Conservation (phyloP, 2,888 invertebrate species). For the Diaprepes abbreviatus region DNA sequence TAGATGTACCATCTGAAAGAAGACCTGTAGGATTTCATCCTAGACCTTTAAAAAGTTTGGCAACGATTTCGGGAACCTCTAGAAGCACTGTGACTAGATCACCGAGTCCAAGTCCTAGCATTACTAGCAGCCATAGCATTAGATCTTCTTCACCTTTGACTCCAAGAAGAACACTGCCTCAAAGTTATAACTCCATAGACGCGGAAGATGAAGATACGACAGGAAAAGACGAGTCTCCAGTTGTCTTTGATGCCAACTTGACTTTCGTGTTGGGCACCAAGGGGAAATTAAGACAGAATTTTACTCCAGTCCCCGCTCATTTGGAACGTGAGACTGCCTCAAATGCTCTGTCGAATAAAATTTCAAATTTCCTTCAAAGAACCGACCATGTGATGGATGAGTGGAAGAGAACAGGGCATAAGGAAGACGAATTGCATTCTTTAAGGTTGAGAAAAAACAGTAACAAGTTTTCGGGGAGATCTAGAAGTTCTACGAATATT, state of each 20-base stretch:
- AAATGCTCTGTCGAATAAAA: constrained; percentile 80
- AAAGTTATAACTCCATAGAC: constrained; percentile 68
- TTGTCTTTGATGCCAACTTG: constrained; percentile 85
- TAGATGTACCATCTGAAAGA: constrained; percentile 55
- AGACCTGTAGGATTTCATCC: constrained; percentile 60
- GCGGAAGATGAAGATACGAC: constrained; percentile 71
- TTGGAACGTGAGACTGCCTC: constrained; percentile 84
- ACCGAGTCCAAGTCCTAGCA: constrained; percentile 51
- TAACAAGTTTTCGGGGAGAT: constrained; percentile 69
- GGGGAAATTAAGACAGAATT: constrained; percentile 76
- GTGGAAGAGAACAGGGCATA: constrained; percentile 81
- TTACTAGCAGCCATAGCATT: constrained; percentile 57
- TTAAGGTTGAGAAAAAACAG: constrained; percentile 54
- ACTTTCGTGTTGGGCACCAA: constrained; percentile 84
- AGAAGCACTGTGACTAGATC: constrained; percentile 53
- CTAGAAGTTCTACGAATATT: constrained; percentile 85
- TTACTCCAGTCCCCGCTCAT: constrained; percentile 82
- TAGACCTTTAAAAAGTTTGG: constrained; percentile 66
- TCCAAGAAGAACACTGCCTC: constrained; percentile 80
- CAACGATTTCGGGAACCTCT: constrained; percentile 54
- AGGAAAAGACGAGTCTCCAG: constrained; percentile 80
- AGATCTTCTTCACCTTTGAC: constrained; percentile 56
- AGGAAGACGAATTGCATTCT: constrained; percentile 65
- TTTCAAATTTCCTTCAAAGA: constrained; percentile 83
- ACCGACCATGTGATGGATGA: constrained; percentile 93